Percentiles rank a stretch among this genome's conserved stretches.
Conservation (phyloP, 1,140 invertebrate genomes). For the Brachionus rubens region DNA sequence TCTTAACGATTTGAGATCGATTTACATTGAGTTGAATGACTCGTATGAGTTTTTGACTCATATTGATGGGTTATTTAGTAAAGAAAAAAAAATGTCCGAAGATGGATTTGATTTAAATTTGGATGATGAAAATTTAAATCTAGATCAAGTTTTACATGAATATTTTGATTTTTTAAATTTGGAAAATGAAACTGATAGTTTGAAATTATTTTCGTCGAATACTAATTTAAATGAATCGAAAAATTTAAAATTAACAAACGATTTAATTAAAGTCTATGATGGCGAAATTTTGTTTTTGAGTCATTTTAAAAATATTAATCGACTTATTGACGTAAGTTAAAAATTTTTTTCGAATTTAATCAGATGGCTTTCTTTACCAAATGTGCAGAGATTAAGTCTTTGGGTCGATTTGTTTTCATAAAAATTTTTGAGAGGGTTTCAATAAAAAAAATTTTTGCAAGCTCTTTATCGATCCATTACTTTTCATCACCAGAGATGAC, state of each 20-base stretch:
- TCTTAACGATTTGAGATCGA: not conserved
- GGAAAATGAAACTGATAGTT: not conserved
- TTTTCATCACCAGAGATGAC: no score
- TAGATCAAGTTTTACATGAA: slow-evolving; percentile 4
- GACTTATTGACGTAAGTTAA: not conserved
- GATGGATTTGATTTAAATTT: not conserved
- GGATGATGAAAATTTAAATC: not conserved
- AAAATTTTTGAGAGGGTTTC: no score
- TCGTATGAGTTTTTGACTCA: not conserved
- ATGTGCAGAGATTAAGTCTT: no score
- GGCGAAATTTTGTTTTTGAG: not conserved
- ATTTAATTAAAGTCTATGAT: not conserved
- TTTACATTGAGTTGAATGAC: slow-evolving; percentile 17
- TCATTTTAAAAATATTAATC: slow-evolving; percentile 11
- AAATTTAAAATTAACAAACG: no score
- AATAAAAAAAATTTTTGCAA: no score
- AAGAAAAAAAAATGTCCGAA: no score
- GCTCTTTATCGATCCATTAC: no score
- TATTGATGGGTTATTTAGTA: not conserved
- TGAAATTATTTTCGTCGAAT: not conserved
- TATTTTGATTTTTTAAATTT: slow-evolving; percentile 42
- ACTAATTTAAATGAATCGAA: not conserved
- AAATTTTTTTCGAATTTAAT: not conserved
- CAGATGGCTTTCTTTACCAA: no score
- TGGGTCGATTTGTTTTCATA: no score